Percentiles rank a stretch among this genome's conserved stretches.
Conservation (phyloP, 2,888 invertebrate genomes). For the Mamestra brassicae region DNA sequence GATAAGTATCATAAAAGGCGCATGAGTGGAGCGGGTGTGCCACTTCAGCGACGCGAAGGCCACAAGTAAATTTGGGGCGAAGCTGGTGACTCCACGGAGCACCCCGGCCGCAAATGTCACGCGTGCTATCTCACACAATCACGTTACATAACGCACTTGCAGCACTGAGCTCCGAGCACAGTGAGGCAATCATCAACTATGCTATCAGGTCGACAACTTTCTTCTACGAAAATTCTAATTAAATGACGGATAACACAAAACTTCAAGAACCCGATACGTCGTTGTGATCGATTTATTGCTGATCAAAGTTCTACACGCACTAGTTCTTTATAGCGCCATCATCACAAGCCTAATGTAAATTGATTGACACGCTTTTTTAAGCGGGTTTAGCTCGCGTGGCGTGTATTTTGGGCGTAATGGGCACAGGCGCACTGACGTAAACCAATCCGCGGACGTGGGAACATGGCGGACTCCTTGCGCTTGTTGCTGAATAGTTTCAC, state of each 20-base stretch:
- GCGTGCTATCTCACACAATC: slow-evolving; percentile 77
- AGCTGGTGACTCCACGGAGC: slow-evolving; percentile 72
- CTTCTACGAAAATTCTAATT: slow-evolving; percentile 69
- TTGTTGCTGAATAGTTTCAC: slow-evolving; percentile 77
- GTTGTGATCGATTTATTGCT: slow-evolving; percentile 58
- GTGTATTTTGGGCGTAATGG: slow-evolving; percentile 85
- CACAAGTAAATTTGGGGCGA: slow-evolving; percentile 84
- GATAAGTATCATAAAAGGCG: slow-evolving; percentile 71
- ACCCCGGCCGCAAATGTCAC: slow-evolving; percentile 83
- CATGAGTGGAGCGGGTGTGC: slow-evolving; percentile 76
- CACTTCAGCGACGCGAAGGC: slow-evolving; percentile 81
- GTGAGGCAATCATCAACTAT: slow-evolving; percentile 64
- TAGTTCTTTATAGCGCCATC: slow-evolving; percentile 74
- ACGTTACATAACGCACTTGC: slow-evolving; percentile 76
- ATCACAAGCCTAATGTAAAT: slow-evolving; percentile 80
- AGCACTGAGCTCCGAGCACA: slow-evolving; percentile 38
- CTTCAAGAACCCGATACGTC: slow-evolving; percentile 54
- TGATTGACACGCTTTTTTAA: slow-evolving; percentile 87
- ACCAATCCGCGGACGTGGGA: slow-evolving; percentile 84
- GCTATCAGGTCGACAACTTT: slow-evolving; percentile 64
- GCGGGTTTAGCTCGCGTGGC: slow-evolving; percentile 79
- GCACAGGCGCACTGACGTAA: slow-evolving; percentile 86
- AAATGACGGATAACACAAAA: slow-evolving; percentile 56
- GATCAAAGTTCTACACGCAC: slow-evolving; percentile 64
- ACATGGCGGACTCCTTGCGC: slow-evolving; percentile 79